Percentiles rank a stretch among this genome's conserved stretches.
phyloP scores from a whole-genome alignment of 2,113 vertebrate species.

The Numenius arquata region DNA sequence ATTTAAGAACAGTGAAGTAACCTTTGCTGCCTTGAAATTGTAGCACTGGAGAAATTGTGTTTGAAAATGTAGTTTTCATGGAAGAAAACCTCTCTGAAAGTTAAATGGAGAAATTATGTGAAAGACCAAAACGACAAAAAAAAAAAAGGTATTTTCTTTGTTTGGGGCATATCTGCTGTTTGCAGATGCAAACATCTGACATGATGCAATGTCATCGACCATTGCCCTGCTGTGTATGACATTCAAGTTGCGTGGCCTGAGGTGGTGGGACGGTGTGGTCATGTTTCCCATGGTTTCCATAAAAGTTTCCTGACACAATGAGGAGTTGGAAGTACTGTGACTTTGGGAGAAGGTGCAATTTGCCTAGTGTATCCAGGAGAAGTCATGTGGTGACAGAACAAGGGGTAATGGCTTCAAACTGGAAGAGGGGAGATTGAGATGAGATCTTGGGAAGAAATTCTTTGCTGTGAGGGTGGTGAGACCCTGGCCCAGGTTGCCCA shows the following conservation, averaged over 20 bases:
- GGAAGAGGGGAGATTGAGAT: no score
- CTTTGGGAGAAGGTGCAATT: neutral
- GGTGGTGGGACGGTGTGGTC: neutral
- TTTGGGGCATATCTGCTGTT: neutral
- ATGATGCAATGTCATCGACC: no score
- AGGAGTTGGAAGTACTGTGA: neutral
- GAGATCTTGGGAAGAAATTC: no score
- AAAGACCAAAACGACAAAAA: neutral
- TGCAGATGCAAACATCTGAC: no score
- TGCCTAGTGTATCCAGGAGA: rapidly evolving
- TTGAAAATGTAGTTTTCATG: neutral
- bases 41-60: neutral
- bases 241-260: neutral
- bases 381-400: no score
- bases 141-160: neutral
- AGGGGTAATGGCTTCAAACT: no score
- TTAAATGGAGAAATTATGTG: neutral
- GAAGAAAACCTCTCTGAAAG: neutral
- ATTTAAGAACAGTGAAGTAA: neutral
- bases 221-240: neutral
- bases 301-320: neutral
- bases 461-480: no score
- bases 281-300: neutral
- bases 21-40: neutral
- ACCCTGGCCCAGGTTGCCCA: no score